Conservation (phyloP, 92 coral and sea anemone genomes). For the Actinostola sp. region DNA sequence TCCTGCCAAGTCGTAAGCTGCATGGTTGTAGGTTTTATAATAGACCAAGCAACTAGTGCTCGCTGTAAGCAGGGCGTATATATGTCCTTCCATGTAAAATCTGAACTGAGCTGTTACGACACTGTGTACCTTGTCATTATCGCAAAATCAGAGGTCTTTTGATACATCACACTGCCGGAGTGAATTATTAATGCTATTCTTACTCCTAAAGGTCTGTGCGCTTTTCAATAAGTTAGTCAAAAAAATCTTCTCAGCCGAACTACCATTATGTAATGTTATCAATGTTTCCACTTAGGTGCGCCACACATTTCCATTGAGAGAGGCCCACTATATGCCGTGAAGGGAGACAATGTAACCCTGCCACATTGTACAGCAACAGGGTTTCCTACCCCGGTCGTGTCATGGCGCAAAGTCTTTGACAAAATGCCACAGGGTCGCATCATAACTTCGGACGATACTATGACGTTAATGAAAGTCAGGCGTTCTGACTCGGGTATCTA, state of each 20-base stretch:
- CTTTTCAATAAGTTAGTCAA: background rate
- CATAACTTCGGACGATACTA: slow-evolving; percentile 30
- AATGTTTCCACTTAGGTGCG: slow-evolving; percentile 7
- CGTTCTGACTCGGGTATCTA: slow-evolving; percentile 54
- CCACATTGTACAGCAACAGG: slow-evolving; percentile 57
- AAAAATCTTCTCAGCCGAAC: background rate
- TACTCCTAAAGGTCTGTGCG: background rate
- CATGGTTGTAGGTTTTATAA: no score
- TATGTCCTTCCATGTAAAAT: no score
- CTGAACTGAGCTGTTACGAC: no score
- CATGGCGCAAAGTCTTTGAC: slow-evolving; percentile 61
- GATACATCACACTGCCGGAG: no score
- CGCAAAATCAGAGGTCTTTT: no score
- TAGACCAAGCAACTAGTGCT: no score
- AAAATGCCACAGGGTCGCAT: slow-evolving; percentile 59
- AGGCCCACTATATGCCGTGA: slow-evolving; percentile 38
- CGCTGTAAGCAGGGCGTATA: no score
- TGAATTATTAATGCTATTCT: no score
- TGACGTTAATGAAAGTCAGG: slow-evolving; percentile 30
- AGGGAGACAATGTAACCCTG: slow-evolving; percentile 36
- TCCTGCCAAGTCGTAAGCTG: no score
- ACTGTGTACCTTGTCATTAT: no score
- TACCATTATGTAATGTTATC: no score
- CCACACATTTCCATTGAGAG: slow-evolving; percentile 33
- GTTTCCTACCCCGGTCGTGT: slow-evolving; percentile 58